These are phyloP conservation scores for Trogon surrucura DNA, from an alignment of 2,113 vertebrate genomes.

Conservation along the genomic window DNA sequence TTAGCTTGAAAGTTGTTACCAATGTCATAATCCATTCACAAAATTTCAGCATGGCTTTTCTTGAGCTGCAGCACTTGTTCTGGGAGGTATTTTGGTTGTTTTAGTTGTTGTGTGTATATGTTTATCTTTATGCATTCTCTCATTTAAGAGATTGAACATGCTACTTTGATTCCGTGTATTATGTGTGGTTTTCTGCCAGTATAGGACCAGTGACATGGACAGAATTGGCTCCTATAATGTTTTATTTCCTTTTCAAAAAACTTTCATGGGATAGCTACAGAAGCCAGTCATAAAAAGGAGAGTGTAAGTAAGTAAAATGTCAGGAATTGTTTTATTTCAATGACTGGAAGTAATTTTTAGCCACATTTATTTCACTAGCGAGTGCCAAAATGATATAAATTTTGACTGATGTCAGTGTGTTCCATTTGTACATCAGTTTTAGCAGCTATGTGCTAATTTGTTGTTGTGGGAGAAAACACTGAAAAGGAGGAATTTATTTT, in stretches of 20 bases:
- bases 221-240: background rate
- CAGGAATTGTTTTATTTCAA: slow-evolving; percentile 32
- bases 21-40: background rate
- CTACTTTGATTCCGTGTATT: background rate
- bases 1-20: background rate
- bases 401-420: slow-evolving; percentile 21
- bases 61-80: background rate
- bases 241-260: background rate
- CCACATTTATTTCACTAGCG: background rate
- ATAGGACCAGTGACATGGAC: background rate
- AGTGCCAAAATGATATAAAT: slow-evolving; percentile 5
- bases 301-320: slow-evolving; percentile 11
- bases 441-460: background rate
- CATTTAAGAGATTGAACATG: background rate
- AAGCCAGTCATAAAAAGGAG: background rate
- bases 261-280: background rate
- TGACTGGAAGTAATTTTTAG: slow-evolving; percentile 19
- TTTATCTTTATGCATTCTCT: background rate
- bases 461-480: background rate
- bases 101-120: background rate
- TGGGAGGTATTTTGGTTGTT: background rate
- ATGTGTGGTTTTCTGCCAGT: background rate
- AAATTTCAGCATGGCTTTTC: background rate
- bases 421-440: background rate
- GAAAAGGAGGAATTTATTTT: background rate